phyloP scores from a whole-genome alignment of 2,888 invertebrate species.

The Lithophane leautieri region DNA sequence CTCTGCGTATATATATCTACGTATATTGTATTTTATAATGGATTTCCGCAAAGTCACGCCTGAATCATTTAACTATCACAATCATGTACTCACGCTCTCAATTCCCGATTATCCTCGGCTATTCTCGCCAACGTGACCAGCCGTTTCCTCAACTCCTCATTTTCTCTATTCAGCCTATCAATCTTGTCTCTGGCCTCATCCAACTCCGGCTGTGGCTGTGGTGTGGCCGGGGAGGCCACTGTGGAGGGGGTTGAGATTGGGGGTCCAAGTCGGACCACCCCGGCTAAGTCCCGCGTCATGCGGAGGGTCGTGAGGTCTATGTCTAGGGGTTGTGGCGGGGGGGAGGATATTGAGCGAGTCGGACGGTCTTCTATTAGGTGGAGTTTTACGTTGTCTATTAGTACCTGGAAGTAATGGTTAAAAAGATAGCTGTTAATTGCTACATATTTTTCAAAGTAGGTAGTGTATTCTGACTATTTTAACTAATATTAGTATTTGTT shows the following conservation, averaged over 20 bases:
- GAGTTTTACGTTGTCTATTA: constrained; percentile 93
- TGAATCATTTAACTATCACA: no score
- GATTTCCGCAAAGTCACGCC: no score
- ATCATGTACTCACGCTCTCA: constrained; percentile 85
- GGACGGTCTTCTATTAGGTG: constrained; percentile 96
- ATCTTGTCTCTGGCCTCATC: constrained; percentile 83
- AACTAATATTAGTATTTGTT: no score
- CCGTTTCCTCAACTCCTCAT: constrained; percentile 87
- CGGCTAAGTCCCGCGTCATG: constrained; percentile 93
- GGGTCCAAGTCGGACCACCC: constrained; percentile 94
- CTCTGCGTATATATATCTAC: no score
- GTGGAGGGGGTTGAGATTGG: constrained; percentile 78
- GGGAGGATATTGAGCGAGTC: constrained; percentile 94
- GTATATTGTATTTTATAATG: no score
- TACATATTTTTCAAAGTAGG: neutral
- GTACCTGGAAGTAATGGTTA: constrained; percentile 87
- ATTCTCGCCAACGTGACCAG: constrained; percentile 87
- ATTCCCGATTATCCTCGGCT: constrained; percentile 89
- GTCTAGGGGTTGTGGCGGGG: constrained; percentile 95
- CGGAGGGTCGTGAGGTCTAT: constrained; percentile 93
- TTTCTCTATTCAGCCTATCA: constrained; percentile 82
- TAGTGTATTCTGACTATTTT: neutral
- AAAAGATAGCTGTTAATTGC: neutral
- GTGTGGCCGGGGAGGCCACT: constrained; percentile 76
- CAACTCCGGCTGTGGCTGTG: constrained; percentile 84